Base-by-base conservation (phyloP, 2,797 vertebrate species). In the Anabas testudineus region DNA sequence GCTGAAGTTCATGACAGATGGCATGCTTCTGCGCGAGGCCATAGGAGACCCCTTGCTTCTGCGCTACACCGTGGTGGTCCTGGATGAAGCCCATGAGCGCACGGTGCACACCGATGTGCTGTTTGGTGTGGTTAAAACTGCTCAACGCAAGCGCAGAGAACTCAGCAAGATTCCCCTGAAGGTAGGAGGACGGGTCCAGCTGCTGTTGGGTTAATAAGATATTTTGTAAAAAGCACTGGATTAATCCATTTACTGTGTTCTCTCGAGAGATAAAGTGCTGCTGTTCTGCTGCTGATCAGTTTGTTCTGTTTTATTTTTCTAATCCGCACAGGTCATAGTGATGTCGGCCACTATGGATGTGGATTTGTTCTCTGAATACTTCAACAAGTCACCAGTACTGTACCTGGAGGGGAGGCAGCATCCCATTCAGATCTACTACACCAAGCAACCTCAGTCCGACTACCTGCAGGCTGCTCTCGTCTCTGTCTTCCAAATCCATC, bases 341-440 rank as follows among this genome's bases (percentile, higher is more conserved):
- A 99, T 99, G 98, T 99, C 98, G 0, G 98, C 98, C 59, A 99
- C 98, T 0, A 99, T 99, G 98, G 98, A 99, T 0, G 98, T 99
- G 19, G 98, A 99, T 82, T 91, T 96, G 69, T 99, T 99, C 89
- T 97, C 97, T 0, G 94, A 96, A 72, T 99, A 99, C 82, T 98
- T 99, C 86, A 95, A 87, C 22, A 95, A 96, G 41, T 96, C 98
- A 1, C 97, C 97, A 0, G 98, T 99, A 39, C 92, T 99, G 60
- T 99, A 99, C 81, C 89, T 99, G 71, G 97, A 99, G 84, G 98
- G 98, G n/a, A 87, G 98, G 61, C 98, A 99, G 61, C 95, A 99
- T 76, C 95, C 96, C 56, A 98, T 99, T 78, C 96, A 99, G 88
- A 91, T 98, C 88, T 99, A 95, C 80, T 97, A 98, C 86, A 96